Conservation (phyloP, 2,797 vertebrate genomes). For the Sebastes alutus region DNA sequence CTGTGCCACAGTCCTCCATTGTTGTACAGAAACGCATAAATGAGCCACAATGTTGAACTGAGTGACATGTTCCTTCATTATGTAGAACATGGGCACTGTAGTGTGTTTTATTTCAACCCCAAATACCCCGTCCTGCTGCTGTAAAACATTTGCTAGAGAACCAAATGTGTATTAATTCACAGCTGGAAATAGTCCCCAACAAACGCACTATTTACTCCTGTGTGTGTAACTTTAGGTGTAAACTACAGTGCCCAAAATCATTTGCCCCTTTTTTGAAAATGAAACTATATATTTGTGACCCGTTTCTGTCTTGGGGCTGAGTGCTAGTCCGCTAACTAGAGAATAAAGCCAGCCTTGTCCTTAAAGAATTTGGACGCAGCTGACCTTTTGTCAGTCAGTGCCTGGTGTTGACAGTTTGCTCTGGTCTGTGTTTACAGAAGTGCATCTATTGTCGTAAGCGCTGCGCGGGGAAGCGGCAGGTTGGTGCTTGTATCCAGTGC, state of each 20-base stretch:
- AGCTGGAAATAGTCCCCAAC: not conserved
- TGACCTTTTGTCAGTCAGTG: not conserved
- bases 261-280: not conserved
- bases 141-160: not conserved
- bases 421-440: constrained; percentile 75
- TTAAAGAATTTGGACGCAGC: not conserved
- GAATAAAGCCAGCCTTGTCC: not conserved
- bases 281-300: not conserved
- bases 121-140: not conserved
- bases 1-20: not conserved
- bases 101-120: not conserved
- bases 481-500: constrained; percentile 95
- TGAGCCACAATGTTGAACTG: not conserved
- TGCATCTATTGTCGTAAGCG: constrained; percentile 87
- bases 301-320: not conserved
- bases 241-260: not conserved
- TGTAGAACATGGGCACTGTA: not conserved
- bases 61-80: not conserved
- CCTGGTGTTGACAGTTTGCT: constrained; percentile 42
- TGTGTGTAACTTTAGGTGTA: not conserved
- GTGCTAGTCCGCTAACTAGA: not conserved
- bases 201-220: not conserved
- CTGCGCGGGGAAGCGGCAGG: constrained; percentile 83
- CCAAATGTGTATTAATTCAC: not conserved
- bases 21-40: not conserved